A percentile compares a stretch with the other conserved stretches of the same genome.
Conservation (phyloP, 2,797 vertebrate genomes). For the Gobio occitaniae region DNA sequence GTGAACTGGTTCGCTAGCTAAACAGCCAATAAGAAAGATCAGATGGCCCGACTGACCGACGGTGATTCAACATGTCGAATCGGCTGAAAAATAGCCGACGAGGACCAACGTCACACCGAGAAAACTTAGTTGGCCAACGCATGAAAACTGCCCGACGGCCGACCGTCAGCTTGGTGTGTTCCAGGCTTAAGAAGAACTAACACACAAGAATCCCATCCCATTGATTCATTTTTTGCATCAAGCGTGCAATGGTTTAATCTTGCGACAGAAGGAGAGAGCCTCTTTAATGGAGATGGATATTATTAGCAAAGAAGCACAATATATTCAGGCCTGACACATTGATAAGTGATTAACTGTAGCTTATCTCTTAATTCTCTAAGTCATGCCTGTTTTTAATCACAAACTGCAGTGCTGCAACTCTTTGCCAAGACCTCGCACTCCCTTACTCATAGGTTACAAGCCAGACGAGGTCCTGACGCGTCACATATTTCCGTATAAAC, state of each 20-base stretch:
- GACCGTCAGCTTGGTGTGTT: too few relatives aligned
- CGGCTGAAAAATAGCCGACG: too few relatives aligned
- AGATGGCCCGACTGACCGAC: too few relatives aligned
- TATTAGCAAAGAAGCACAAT: not conserved
- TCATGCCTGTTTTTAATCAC: not conserved
- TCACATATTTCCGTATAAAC: constrained; percentile 22
- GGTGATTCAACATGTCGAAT: too few relatives aligned
- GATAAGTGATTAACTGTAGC: constrained; percentile 9
- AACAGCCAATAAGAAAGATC: too few relatives aligned
- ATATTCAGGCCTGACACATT: not conserved
- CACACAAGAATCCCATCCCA: not conserved
- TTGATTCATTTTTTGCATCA: not conserved
- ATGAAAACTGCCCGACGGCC: too few relatives aligned
- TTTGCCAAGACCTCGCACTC: not conserved
- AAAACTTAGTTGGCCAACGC: too few relatives aligned
- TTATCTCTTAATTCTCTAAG: not conserved
- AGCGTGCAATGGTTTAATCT: not conserved
- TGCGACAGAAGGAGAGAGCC: not conserved
- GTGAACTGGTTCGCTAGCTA: too few relatives aligned
- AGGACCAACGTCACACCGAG: too few relatives aligned
- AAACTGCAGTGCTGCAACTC: not conserved
- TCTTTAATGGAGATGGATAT: not conserved
- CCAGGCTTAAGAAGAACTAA: too few relatives aligned
- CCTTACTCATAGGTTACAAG: constrained; percentile 14
- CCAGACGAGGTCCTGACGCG: not conserved